Percentiles rank a stretch among this genome's conserved stretches.
Evolutionary conservation across 2,888 invertebrate species (phyloP).

Genomic region (Hydrotaea cyrtoneurina): DNA sequence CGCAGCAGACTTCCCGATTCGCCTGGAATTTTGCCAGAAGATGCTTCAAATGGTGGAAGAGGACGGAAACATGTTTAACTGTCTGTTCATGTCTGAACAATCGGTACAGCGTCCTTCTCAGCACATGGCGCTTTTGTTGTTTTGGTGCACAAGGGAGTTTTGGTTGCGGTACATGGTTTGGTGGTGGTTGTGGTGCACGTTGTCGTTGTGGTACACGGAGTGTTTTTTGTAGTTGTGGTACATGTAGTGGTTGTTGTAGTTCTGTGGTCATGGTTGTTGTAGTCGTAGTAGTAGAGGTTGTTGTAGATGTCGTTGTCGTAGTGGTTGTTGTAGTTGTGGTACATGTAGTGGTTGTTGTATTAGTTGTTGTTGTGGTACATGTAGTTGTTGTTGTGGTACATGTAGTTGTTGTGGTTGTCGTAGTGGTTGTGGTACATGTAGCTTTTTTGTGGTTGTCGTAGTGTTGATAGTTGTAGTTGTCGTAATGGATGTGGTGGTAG

Average conservation of each 20-base stretch:
- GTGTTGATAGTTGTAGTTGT: slow-evolving; percentile 12
- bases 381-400: background rate
- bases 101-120: no score
- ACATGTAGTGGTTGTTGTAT: no score
- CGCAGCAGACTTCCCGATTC: no score
- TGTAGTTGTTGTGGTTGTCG: background rate
- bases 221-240: background rate
- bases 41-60: no score
- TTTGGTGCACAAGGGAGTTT: slow-evolving; percentile 5
- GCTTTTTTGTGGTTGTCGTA: background rate
- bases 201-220: slow-evolving; percentile 29
- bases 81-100: no score
- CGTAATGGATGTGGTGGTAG: slow-evolving; percentile 7
- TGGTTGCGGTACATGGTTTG: slow-evolving; percentile 47
- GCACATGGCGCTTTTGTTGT: slow-evolving; percentile 36
- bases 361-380: background rate
- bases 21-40: no score
- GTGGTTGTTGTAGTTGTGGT: slow-evolving; percentile 41
- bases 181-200: slow-evolving; percentile 38
- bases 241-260: no score
- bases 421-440: background rate
- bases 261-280: slow-evolving; percentile 38
- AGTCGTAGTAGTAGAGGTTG: slow-evolving; percentile 35
- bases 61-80: no score
- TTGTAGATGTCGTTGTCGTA: slow-evolving; percentile 42